Conservation (phyloP, 1,140 invertebrate genomes). For the Drosophila prosaltans region DNA sequence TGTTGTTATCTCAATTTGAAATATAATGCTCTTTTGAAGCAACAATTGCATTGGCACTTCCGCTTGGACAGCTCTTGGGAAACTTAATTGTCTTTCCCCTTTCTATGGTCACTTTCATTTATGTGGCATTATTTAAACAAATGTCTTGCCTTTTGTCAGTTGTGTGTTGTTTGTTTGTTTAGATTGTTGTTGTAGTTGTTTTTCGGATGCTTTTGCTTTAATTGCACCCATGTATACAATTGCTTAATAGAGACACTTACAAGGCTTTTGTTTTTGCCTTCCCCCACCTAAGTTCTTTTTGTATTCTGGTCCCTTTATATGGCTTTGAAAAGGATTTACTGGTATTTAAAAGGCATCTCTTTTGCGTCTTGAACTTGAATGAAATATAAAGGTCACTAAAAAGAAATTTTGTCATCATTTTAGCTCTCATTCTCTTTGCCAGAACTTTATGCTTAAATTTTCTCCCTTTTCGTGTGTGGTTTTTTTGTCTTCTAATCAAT, state of each 20-base stretch:
- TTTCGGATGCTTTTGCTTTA: constrained; percentile 22
- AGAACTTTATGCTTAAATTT: constrained; percentile 1
- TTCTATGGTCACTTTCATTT: constrained; percentile 43
- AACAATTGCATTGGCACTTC: constrained; percentile 35
- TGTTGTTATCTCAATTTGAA: constrained; percentile 31
- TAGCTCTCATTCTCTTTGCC: not conserved
- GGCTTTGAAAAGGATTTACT: constrained; percentile 25
- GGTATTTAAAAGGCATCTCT: constrained; percentile 6
- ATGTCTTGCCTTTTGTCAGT: constrained; percentile 24
- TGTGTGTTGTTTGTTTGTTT: constrained; percentile 16
- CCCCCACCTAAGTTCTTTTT: too few relatives aligned
- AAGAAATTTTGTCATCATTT: not conserved
- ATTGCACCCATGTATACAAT: constrained; percentile 37
- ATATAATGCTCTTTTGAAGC: constrained; percentile 42
- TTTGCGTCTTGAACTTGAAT: not conserved
- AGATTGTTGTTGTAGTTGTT: not conserved
- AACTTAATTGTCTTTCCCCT: constrained; percentile 49
- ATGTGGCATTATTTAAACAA: constrained; percentile 1
- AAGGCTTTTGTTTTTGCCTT: not conserved
- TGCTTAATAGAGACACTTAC: constrained; percentile 18
- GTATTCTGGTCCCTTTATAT: constrained; percentile 23
- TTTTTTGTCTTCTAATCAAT: constrained; percentile 1
- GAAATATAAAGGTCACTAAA: not conserved
- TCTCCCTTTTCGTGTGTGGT: not conserved
- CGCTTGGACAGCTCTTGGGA: constrained; percentile 14